Base-by-base conservation (phyloP, 2,113 vertebrate genomes). In the Todiramphus saurophagus region DNA sequence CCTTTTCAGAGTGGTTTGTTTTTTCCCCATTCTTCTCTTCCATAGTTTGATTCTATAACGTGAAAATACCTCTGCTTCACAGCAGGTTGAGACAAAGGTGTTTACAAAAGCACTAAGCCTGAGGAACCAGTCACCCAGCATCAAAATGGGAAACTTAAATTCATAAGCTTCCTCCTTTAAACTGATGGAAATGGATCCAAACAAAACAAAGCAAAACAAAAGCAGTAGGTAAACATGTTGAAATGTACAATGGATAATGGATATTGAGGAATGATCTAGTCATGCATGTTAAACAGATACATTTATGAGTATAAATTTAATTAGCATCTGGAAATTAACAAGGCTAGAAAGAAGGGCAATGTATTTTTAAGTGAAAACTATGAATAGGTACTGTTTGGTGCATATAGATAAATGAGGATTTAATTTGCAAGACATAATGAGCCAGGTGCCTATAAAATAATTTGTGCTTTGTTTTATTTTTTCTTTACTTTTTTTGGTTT, bases 311-410 rank as follows among this genome's bases (percentile, higher is more conserved):
- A 97, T 98, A 98, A 98, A 98, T 98, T 97, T 97, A 98, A 98
- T 98, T 98, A 98, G 94, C 96, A 97, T 95, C 92, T 98, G 95
- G 96, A 98, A 98, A 98, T 98, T 98, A 98, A 97, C 97, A 98
- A 96, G 95, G 86, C 96, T 98, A 96, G 97, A 94, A 98, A 97
- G 97, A 98, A 98, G 97, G 98, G 96, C 97, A 98, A 98, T 98
- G 96, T 94, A 77, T 96, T 98, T 97, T 98, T 98, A 98, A 98
- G 97, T 97, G 97, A 96, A 96, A 93, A 80, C 92, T 24, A 97
- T 94, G 96, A 95, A 97, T 98, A 97, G 96, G 96, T 98, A 95
- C 91, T 89, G 87, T 97, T 98, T 94, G 95, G 81, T 96, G 94
- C 93, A 94, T 89, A 95, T 94, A 98, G 97, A 98, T 97, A 97